Conservation (phyloP, 2,113 vertebrate species). For the Corydoras maculifer region DNA sequence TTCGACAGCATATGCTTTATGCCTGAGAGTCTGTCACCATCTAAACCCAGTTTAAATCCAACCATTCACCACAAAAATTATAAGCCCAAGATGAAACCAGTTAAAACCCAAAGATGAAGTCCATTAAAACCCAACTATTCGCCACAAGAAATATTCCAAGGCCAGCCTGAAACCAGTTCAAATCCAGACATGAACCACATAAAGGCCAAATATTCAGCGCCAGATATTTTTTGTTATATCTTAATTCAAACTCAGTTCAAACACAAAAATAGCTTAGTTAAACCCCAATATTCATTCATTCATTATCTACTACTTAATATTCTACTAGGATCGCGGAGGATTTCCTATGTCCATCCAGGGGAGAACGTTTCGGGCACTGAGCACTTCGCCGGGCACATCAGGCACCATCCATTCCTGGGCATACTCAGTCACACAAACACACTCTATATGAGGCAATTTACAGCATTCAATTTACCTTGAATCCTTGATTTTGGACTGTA, state of each 20-base stretch:
- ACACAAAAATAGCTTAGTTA: neutral
- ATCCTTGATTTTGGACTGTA: too few relatives aligned
- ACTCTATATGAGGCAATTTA: too few relatives aligned
- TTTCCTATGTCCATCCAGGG: too few relatives aligned
- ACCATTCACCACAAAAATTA: neutral
- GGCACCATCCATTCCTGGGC: too few relatives aligned
- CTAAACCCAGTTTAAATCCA: neutral
- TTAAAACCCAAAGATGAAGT: neutral
- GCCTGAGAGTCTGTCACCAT: constrained; percentile 17
- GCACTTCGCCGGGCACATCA: too few relatives aligned
- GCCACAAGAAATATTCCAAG: neutral
- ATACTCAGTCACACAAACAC: too few relatives aligned
- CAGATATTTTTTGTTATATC: neutral
- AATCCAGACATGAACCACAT: neutral
- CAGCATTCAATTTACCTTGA: too few relatives aligned
- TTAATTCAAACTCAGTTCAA: neutral
- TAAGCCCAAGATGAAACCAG: neutral
- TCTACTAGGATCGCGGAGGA: too few relatives aligned
- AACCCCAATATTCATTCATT: too few relatives aligned
- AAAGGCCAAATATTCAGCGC: too few relatives aligned
- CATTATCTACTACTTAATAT: too few relatives aligned
- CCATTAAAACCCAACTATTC: neutral
- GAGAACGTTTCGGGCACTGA: too few relatives aligned
- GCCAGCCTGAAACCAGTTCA: neutral
- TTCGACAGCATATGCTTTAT: constrained; percentile 45